These are phyloP conservation scores for Rhinatrema bivittatum DNA, from an alignment of 2,797 vertebrate species.

Conservation along the genomic window DNA sequence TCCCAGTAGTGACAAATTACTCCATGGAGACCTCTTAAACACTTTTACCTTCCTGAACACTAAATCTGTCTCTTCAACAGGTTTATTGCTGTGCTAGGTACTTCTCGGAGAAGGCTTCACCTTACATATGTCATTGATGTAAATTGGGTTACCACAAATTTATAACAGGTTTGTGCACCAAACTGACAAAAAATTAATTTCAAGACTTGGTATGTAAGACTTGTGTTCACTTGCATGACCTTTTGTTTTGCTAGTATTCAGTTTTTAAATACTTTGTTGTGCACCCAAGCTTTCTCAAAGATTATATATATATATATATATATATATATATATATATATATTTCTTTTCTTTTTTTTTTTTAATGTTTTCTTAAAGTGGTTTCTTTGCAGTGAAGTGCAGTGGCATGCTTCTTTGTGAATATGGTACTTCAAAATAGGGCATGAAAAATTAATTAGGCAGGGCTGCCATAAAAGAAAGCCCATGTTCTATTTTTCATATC, in stretches of 20 bases:
- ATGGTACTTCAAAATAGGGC: too few species aligned
- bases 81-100: conserved; percentile 27
- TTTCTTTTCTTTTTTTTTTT: too few species aligned
- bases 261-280: not conserved
- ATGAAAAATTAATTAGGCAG: too few species aligned
- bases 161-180: conserved; percentile 13
- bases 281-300: not conserved
- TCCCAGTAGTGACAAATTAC: conserved; percentile 31
- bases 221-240: conserved; percentile 4
- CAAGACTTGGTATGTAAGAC: conserved; percentile 3
- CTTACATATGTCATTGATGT: conserved; percentile 25
- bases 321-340: too few species aligned
- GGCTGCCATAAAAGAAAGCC: too few species aligned
- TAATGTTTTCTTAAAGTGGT: too few species aligned
- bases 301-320: rapidly evolving
- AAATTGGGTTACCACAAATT: conserved; percentile 25
- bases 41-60: conserved; percentile 23
- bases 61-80: conserved; percentile 34
- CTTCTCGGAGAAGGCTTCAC: conserved; percentile 23
- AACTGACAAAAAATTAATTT: conserved; percentile 18
- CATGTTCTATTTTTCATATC: too few species aligned
- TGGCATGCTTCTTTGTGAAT: too few species aligned
- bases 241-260: not conserved
- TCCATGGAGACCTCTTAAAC: conserved; percentile 32
- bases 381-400: too few species aligned